Percentiles rank a stretch among this genome's conserved stretches.
These are phyloP conservation scores for Cheilosia pagana DNA, from an alignment of 2,888 invertebrate genomes.

Conservation along the genomic window DNA sequence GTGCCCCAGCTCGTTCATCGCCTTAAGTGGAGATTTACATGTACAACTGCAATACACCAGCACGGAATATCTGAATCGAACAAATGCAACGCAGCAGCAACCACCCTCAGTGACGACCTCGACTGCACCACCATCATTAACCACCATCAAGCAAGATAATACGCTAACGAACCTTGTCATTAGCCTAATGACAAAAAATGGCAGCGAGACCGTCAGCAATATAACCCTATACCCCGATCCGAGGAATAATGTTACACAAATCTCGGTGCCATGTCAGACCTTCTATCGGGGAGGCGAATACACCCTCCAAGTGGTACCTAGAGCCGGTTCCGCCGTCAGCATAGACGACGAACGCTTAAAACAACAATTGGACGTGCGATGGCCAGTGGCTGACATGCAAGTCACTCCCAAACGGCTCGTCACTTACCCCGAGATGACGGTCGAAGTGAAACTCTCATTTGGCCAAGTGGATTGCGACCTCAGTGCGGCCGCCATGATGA, in stretches of 20 bases:
- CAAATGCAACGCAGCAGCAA: constrained; percentile 80
- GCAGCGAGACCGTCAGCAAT: constrained; percentile 81
- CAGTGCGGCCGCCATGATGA: constrained; percentile 80
- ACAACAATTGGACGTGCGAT: constrained; percentile 89
- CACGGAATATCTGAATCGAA: constrained; percentile 83
- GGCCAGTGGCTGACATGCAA: constrained; percentile 90
- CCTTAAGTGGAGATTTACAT: constrained; percentile 91
- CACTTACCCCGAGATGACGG: constrained; percentile 91
- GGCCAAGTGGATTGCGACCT: constrained; percentile 87
- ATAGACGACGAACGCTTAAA: constrained; percentile 80
- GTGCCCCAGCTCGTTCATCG: constrained; percentile 90
- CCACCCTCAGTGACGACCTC: constrained; percentile 1
- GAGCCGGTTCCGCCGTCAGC: constrained; percentile 60
- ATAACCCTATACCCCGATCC: constrained; percentile 82
- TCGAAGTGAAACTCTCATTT: constrained; percentile 90
- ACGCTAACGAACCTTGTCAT: constrained; percentile 74
- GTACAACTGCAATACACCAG: constrained; percentile 86
- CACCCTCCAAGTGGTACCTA: constrained; percentile 81
- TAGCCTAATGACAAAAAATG: constrained; percentile 75
- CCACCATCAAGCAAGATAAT: constrained; percentile 63
- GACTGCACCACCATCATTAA: constrained; percentile 39
- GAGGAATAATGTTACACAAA: constrained; percentile 81
- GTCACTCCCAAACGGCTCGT: constrained; percentile 90
- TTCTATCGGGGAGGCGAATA: constrained; percentile 81
- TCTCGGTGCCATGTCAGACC: constrained; percentile 81